Evolutionary conservation across 2,888 invertebrate species (phyloP), one percentile per base, ranked within the genome.

Genomic region (Fissipunctia ypsillon): DNA sequence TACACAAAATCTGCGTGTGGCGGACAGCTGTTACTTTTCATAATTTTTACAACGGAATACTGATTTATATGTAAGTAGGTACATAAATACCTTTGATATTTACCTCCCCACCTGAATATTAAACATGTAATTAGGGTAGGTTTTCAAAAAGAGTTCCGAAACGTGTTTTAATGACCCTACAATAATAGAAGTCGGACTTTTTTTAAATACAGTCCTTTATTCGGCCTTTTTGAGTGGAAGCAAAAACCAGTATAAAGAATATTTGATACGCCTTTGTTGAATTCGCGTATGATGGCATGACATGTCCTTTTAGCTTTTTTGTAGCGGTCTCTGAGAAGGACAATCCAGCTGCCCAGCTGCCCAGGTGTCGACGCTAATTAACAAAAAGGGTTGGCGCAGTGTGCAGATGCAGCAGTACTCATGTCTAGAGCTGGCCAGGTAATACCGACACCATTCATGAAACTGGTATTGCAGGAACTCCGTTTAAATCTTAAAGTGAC

Each of bases 1-100:
- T 73, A 80, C 69, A 61, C 56, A 80, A 83, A 72, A 79, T 63
- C 52, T 57, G 71, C 56, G 63, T 73, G 50, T 71, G 59, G 61
- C 69, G 43, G 65, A 64, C 85, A 87, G 85, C 80, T 81, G 78
- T 81, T 83, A 72, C 77, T 76, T 79, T 76, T 76, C 70, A 78
- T 84, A 81, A 73, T 84, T 76, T 74, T 76, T 72, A 28, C 65
- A 79, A 76, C 64, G 35, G 57, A 74, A 73, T 63, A 61, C 60
- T 66, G 69, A 72, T 83, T 77, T 76, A 25, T 69, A 59, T 67
- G 45, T 74, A 79, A 84, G 73, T 81, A 73, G 43, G 59, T 60
- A 71, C 73, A 71, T 65, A 43, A 72, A 76, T 65, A 76, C 71
- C 70, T 84, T 79, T 70, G 73, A 65, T 84, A 69, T 79, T 69